Evolutionary conservation across 2,797 vertebrate genomes (phyloP).

Genomic region (Aplochiton taeniatus): DNA sequence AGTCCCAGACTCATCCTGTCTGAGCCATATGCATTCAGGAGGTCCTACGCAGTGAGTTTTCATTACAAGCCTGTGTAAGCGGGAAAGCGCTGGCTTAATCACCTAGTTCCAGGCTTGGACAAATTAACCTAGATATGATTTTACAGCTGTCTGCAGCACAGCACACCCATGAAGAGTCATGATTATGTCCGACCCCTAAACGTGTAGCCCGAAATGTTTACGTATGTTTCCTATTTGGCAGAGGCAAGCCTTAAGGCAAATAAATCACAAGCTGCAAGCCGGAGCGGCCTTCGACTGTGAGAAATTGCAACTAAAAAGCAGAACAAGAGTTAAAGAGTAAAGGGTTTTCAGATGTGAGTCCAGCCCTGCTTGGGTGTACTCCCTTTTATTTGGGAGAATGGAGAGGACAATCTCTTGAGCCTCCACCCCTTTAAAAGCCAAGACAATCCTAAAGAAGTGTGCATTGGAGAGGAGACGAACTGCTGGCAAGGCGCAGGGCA

Average conservation of each 20-base stretch:
- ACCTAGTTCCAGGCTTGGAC: conserved; percentile 43
- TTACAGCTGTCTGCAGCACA: conserved; percentile 43
- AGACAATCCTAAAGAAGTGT: conserved; percentile 60
- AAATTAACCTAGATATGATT: conserved; percentile 66
- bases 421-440: conserved; percentile 76
- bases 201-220: conserved; percentile 78
- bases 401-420: conserved; percentile 71
- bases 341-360: conserved; percentile 81
- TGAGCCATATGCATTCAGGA: conserved; percentile 7
- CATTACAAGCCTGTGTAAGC: conserved; percentile 20
- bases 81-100: conserved; percentile 52
- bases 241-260: conserved; percentile 76
- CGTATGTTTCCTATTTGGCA: conserved; percentile 83
- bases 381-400: conserved; percentile 75
- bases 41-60: conserved; percentile 22
- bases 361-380: conserved; percentile 79
- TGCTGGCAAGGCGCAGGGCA: conserved; percentile 67
- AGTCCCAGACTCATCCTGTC: conserved; percentile 33
- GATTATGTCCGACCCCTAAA: conserved; percentile 67
- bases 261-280: conserved; percentile 81
- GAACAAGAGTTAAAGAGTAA: conserved; percentile 77
- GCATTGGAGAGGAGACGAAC: conserved; percentile 61
- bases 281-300: conserved; percentile 76
- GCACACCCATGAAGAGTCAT: conserved; percentile 63
- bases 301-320: conserved; percentile 77